These are phyloP conservation scores for Pelvicachromis taeniatus DNA, from an alignment of 2,113 vertebrate species.

Conservation along the genomic window DNA sequence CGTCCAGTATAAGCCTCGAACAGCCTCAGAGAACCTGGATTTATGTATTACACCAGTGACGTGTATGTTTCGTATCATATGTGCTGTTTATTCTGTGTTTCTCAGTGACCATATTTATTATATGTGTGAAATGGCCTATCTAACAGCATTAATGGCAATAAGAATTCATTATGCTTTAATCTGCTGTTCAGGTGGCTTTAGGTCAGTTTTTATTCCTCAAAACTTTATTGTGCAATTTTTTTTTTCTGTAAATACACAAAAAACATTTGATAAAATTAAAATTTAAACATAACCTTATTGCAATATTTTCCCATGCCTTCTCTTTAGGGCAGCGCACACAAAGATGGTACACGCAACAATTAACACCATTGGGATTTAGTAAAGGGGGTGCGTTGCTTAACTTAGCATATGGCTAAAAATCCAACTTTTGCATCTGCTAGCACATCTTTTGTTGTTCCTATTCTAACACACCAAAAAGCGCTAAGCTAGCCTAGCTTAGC, in stretches of 20 bases:
- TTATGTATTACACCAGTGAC: background rate
- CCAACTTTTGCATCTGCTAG: background rate
- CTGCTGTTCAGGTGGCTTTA: background rate
- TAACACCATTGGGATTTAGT: background rate
- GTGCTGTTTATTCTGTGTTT: background rate
- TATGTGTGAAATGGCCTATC: background rate
- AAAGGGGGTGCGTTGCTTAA: background rate
- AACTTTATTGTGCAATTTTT: background rate
- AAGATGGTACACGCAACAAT: background rate
- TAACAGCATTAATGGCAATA: background rate
- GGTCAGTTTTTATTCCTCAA: fast-evolving
- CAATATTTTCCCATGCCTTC: background rate
- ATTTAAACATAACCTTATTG: background rate
- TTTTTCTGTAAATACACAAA: background rate
- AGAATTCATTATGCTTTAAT: background rate
- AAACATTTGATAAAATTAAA: background rate
- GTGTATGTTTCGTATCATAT: background rate
- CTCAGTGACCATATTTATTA: background rate
- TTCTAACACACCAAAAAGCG: background rate
- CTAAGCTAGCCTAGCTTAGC: background rate
- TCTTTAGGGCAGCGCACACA: background rate
- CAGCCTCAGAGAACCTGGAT: background rate
- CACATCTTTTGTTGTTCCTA: background rate
- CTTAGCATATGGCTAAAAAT: background rate
- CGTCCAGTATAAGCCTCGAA: background rate